phyloP scores from a whole-genome alignment of 2,113 vertebrate genomes.

The Rattus rattus region DNA sequence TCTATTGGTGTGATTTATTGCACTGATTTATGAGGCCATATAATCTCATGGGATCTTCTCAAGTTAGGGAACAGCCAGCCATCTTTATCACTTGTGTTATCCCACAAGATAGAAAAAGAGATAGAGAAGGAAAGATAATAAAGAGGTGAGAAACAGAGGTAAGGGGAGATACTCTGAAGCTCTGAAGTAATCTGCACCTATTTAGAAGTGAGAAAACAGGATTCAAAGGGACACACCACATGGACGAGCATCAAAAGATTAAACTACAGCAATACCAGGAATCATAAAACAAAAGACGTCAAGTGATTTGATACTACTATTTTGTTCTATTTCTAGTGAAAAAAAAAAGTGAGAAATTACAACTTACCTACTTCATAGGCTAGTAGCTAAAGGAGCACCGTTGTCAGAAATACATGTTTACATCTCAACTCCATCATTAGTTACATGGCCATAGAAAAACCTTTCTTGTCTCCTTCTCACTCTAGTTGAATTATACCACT shows the following conservation, averaged over 20 bases:
- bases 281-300: neutral
- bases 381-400: neutral
- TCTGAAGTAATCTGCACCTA: neutral
- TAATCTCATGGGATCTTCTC: neutral
- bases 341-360: neutral
- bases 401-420: neutral
- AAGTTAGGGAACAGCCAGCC: neutral
- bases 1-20: conserved; percentile 34
- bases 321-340: neutral
- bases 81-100: neutral
- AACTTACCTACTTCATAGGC: neutral
- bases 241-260: neutral
- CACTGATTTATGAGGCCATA: neutral
- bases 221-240: neutral
- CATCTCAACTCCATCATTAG: neutral
- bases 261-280: neutral
- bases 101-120: neutral
- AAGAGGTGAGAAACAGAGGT: neutral
- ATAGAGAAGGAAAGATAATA: neutral
- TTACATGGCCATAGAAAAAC: neutral
- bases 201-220: conserved; percentile 31
- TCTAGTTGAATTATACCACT: neutral
- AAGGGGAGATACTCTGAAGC: neutral
- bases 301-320: neutral
- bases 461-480: neutral